Evolutionary conservation across 2,888 invertebrate genomes (phyloP).

Genomic region (Argyra leucocephala): DNA sequence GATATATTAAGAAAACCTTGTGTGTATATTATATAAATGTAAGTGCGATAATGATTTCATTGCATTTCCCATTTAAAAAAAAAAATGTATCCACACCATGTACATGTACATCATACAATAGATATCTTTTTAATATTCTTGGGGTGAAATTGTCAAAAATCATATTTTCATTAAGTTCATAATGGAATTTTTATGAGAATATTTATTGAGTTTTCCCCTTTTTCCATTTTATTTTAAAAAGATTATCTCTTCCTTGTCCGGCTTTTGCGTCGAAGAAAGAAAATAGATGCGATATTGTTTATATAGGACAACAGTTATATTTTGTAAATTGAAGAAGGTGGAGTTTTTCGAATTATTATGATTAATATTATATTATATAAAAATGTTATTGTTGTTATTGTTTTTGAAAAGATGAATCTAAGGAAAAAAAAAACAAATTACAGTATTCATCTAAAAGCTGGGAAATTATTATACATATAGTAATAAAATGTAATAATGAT

Average conservation of each 20-base stretch:
- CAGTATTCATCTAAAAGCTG: not conserved
- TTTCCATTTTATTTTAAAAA: not conserved
- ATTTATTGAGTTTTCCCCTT: not conserved
- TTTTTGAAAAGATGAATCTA: not conserved
- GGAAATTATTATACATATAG: not conserved
- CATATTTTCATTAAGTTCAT: not conserved
- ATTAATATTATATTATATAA: not conserved
- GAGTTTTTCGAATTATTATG: not conserved
- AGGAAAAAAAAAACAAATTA: not conserved
- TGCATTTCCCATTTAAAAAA: not conserved
- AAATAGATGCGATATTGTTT: too few species aligned
- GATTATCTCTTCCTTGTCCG: not conserved
- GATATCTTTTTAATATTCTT: not conserved
- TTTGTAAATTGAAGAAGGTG: not conserved
- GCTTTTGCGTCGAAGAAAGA: not conserved
- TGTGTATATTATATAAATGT: not conserved
- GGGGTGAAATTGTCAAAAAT: not conserved
- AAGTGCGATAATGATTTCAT: not conserved
- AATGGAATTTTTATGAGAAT: not conserved
- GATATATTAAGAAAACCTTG: too few species aligned
- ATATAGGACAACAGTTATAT: too few species aligned
- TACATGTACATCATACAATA: not conserved
- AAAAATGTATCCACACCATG: too few species aligned
- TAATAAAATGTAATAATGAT: not conserved
- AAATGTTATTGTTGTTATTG: too few species aligned